Percentiles rank a stretch among this genome's conserved stretches.
Evolutionary conservation across 2,888 invertebrate genomes (phyloP).

Genomic region (Alloscopus bannaensis): DNA sequence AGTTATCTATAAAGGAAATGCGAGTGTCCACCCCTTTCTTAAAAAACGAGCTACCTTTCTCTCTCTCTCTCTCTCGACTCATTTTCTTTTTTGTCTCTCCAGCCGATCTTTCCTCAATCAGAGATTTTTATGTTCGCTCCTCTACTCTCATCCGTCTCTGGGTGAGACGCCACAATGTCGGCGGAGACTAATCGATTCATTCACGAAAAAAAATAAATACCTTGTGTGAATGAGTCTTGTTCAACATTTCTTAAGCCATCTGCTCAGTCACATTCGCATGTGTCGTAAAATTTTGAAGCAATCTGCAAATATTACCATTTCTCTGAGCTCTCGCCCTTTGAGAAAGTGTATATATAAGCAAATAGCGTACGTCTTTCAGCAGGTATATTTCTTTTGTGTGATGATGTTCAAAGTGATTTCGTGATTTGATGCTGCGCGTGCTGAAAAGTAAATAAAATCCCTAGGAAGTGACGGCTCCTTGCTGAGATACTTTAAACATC

Average conservation of each 20-base stretch:
- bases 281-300: too few species aligned
- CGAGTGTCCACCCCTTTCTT: slow-evolving; percentile 72
- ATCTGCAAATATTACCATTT: too few species aligned
- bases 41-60: slow-evolving; percentile 68
- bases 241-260: too few species aligned
- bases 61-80: slow-evolving; percentile 47
- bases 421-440: too few species aligned
- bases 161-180: slow-evolving; percentile 58
- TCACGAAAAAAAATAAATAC: slow-evolving; percentile 49
- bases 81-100: slow-evolving; percentile 71
- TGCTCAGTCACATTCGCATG: too few species aligned
- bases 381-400: slow-evolving; percentile 4
- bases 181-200: slow-evolving; percentile 56
- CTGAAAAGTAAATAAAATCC: slow-evolving; percentile 67
- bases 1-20: slow-evolving; percentile 71
- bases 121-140: slow-evolving; percentile 50
- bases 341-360: too few species aligned
- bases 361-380: too few species aligned
- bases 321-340: too few species aligned
- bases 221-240: too few species aligned
- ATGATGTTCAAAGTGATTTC: too few species aligned
- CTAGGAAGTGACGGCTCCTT: slow-evolving; percentile 61
- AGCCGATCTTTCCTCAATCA: slow-evolving; percentile 60
- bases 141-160: slow-evolving; percentile 46
- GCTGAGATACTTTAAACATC: slow-evolving; percentile 48